Evolutionary conservation across 2,113 vertebrate species (phyloP), one percentile per base, ranked within the genome.

Genomic region (Cricetomys ansorgei): DNA sequence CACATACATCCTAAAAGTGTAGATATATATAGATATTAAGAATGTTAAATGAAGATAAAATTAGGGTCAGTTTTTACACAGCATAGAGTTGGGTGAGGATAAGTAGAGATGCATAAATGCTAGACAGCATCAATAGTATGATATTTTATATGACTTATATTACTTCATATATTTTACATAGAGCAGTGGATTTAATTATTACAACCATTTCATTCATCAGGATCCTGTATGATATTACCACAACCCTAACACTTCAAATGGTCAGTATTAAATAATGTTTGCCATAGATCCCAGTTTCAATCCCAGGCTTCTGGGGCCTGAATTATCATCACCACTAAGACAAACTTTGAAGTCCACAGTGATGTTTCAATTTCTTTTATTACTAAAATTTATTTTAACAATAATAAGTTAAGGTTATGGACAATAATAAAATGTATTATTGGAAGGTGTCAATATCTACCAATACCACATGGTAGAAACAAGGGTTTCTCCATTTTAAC

Each of bases 141-240:
- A 50, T 9, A 1, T 10, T 19, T 37, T 19, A 23, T 55, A 1
- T 73, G 11, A 17, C 19, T 17, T 37, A 29, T 1, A 3, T 3
- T 76, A 3, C 77, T 70, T 40, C 40, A 43, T 2, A 5, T 7
- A 15, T 23, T 57, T 50, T 31, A 59, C 12, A 10, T 11, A 37
- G 8, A 50, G 25, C 13, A 23, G 64, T 2, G 37, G 59, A 57
- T 10, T 45, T 73, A 55, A 55, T 15, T 0, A 7, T 83, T 86
- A 19, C 23, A 92, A 34, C 16, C 17, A 31, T 15, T 17, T 59
- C 9, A 7, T 15, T 67, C 3, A 34, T 73, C 7, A 69, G 3
- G 7, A 29, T 17, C 15, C 1, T 0, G 17, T 21, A 19, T 50
- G 0, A 8, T 13, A n/a, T 57, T 17, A 77, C 19, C 3, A 25